These are phyloP conservation scores for Nettapus auritus DNA, from an alignment of 2,113 vertebrate species.

Conservation along the genomic window DNA sequence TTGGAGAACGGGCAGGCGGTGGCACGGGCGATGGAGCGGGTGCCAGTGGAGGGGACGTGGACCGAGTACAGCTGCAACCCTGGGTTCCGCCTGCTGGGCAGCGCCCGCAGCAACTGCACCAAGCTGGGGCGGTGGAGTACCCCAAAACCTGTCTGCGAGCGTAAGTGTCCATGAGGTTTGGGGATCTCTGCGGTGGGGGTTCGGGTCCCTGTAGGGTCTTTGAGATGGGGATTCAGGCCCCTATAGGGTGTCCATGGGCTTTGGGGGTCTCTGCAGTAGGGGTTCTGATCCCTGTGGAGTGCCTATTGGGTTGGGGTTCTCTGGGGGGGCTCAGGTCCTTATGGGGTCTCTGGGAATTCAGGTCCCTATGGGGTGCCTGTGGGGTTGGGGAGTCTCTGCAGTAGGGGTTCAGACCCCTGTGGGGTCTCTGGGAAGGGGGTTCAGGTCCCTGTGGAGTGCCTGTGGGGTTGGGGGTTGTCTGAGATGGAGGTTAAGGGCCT, in stretches of 20 bases:
- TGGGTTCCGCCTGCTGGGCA: constrained; percentile 89
- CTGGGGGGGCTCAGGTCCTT: too few species aligned
- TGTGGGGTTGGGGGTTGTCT: too few species aligned
- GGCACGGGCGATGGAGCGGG: constrained; percentile 75
- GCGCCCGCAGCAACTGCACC: constrained; percentile 86
- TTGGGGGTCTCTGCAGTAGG: neutral
- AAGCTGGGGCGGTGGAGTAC: constrained; percentile 90
- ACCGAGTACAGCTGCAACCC: constrained; percentile 88
- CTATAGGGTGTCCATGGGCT: neutral
- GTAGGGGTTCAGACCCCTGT: too few species aligned
- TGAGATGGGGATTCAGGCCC: neutral
- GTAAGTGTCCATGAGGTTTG: constrained; percentile 67
- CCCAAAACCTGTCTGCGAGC: constrained; percentile 89
- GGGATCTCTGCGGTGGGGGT: neutral
- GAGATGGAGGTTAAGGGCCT: too few species aligned
- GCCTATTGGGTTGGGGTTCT: neutral
- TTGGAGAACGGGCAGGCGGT: constrained; percentile 90
- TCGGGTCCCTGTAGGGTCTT: neutral
- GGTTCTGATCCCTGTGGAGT: neutral
- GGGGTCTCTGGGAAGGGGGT: too few species aligned
- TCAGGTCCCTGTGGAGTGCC: too few species aligned
- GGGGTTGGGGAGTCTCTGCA: too few species aligned
- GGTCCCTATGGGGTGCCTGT: too few species aligned
- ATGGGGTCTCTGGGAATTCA: too few species aligned
- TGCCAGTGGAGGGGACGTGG: constrained; percentile 87